Evolutionary conservation across 2,797 vertebrate species (phyloP).

Genomic region (Erethizon dorsatum): DNA sequence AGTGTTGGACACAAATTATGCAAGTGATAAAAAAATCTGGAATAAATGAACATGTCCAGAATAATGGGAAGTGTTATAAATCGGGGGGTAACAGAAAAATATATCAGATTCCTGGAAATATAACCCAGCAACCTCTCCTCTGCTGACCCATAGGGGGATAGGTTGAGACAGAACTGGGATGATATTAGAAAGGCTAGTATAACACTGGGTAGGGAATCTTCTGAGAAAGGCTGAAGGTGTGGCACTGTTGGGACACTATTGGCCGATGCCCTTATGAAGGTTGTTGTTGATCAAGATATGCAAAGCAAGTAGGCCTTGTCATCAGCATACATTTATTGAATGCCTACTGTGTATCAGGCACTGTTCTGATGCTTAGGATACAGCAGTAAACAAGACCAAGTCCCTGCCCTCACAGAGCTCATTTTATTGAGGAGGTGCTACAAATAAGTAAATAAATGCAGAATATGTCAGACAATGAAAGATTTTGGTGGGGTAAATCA

Average conservation of each 20-base stretch:
- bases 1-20: background rate
- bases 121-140: background rate
- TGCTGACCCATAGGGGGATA: background rate
- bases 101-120: background rate
- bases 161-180: background rate
- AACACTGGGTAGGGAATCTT: background rate
- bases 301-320: background rate
- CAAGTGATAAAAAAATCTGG: background rate
- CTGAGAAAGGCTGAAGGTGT: background rate
- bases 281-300: background rate
- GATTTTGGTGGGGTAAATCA: background rate
- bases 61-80: background rate
- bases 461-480: background rate
- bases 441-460: background rate
- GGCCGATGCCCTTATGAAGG: background rate
- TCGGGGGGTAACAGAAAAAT: background rate
- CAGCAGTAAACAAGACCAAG: background rate
- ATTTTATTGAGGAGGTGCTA: background rate
- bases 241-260: background rate
- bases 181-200: background rate
- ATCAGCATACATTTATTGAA: background rate
- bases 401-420: background rate
- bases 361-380: background rate
- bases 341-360: background rate
- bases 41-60: background rate